Evolutionary conservation across 2,113 vertebrate species (phyloP).

Genomic region (Equus przewalskii): DNA sequence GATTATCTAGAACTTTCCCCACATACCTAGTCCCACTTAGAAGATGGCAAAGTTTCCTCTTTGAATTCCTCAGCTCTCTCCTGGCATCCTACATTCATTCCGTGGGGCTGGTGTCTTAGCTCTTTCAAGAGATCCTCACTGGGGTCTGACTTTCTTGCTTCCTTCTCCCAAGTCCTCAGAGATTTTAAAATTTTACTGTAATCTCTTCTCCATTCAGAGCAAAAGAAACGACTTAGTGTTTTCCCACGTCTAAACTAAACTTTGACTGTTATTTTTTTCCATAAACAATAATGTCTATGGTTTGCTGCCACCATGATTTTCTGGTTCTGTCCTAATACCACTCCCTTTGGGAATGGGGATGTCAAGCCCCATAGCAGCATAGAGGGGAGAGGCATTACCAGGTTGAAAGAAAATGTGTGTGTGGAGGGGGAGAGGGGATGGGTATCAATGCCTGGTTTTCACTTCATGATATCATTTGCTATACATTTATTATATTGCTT

Average conservation of each 20-base stretch:
- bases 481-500: not conserved
- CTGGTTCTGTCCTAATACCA: not conserved
- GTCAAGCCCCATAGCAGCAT: not conserved
- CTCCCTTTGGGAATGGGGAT: not conserved
- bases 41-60: not conserved
- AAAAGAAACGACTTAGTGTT: not conserved
- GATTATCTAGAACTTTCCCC: not conserved
- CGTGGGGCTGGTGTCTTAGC: fast-evolving
- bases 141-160: not conserved
- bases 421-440: not conserved
- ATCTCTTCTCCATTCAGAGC: not conserved
- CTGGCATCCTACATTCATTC: not conserved
- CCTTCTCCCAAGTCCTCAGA: not conserved
- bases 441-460: not conserved
- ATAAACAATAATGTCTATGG: not conserved
- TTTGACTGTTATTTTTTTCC: not conserved
- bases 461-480: not conserved
- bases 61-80: not conserved
- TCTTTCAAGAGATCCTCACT: not conserved
- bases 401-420: not conserved
- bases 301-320: not conserved
- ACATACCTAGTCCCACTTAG: no score
- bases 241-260: not conserved
- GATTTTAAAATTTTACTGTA: not conserved
- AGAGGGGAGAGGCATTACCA: not conserved